phyloP scores from a whole-genome alignment of 2,113 vertebrate species.

The Apteryx mantelli region DNA sequence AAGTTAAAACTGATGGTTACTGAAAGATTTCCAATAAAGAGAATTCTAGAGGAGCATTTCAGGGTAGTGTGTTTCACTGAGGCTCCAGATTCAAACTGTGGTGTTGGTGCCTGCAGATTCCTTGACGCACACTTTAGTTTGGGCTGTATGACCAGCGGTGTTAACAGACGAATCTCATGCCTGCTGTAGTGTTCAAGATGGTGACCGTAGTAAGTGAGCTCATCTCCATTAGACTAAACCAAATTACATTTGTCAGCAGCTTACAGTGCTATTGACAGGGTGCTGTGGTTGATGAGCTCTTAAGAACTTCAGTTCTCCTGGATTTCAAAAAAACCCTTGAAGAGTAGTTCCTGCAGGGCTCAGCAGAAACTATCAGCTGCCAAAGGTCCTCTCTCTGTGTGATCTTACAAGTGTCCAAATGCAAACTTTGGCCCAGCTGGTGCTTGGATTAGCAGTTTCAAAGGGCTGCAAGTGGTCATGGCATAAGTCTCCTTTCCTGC shows the following conservation, averaged over 20 bases:
- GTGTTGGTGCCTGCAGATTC: background rate
- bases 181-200: background rate
- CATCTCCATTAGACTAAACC: background rate
- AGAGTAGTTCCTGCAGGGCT: background rate
- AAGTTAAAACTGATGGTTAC: background rate
- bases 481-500: background rate
- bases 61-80: background rate
- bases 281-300: background rate
- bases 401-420: background rate
- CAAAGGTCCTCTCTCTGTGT: background rate
- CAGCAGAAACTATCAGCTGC: background rate
- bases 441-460: background rate
- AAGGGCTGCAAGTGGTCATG: background rate
- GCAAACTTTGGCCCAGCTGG: background rate
- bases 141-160: background rate
- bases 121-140: background rate
- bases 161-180: accelerated
- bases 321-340: background rate
- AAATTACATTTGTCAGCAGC: background rate
- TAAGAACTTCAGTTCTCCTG: background rate
- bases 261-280: background rate
- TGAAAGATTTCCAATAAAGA: background rate
- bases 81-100: background rate
- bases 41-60: background rate
- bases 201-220: background rate